Evolutionary conservation across 2,888 invertebrate genomes (phyloP), one percentile per base, ranked within the genome.

Genomic region (Encarsia formosa): DNA sequence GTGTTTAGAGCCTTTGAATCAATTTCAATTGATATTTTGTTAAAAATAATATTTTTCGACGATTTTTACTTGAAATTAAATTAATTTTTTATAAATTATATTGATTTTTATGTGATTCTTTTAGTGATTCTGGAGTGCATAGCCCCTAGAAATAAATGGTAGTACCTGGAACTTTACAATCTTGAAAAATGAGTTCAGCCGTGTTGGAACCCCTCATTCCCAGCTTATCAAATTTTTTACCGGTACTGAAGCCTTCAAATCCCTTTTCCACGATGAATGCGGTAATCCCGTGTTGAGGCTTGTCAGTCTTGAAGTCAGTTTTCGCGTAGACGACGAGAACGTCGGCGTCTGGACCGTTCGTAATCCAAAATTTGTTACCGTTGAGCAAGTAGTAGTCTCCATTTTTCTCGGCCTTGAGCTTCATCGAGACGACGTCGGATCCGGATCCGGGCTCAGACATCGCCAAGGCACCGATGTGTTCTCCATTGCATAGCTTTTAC

Each of bases 331-430:
- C 96, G 63, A 99, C 85, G 58, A 97, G 75, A 15, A 91, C 87
- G 71, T 99, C 96, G 20, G 99, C 98, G 75, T 95, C 91, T 0
- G 95, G 88, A 5, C 91, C 98, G 73, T 99, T 99, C 0, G 99
- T 99, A 56, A 99, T 99, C 99, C 99, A 99, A 75, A 98, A 98
- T 75, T 99, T 99, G 64, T 81, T 91, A 4, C 99, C 99, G 73
- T 99, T 99, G 2, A 99, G 76, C 0, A 98, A 74, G 69, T 94
- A 99, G 70, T 90, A 82, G 68, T 96, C 94, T 0, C 88, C 91
- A 63, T 89, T 84, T 66, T 88, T 90, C 55, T 91, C 91, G 0
- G 98, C 99, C 42, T 79, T 83, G 16, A 91, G 72, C 71, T 89
- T 93, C 98, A 99, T 98, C 1, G 97, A 93, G 1, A 96, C 92